Base-by-base conservation (phyloP, 2,888 invertebrate genomes). In the Limulus polyphemus region DNA sequence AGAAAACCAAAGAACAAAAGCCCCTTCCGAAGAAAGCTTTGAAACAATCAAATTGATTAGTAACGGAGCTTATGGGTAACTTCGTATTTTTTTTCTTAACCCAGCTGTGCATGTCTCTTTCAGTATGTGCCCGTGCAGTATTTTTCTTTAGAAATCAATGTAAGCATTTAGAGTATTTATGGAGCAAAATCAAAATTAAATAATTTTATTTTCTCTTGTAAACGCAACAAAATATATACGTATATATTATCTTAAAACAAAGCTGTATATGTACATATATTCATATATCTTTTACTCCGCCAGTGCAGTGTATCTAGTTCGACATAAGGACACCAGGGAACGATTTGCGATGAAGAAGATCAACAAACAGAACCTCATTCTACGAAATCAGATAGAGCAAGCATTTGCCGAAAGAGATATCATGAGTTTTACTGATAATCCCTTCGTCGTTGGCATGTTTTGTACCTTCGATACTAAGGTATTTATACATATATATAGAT, bases 281-380 rank as follows among this genome's bases (percentile, higher is more conserved):
- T 5, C 32, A 32, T 32, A 32, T 32, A 32, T 32, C 32, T 32
- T 32, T 32, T 5, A 32, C 32, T 32, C 32, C 32, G 7, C 13
- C 14, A 67, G 67, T 10, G 70, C 69, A 55, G 99, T 99, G 0
- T 97, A 95, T 76, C 81, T 99, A 64, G 98, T 99, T 52, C 88
- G 98, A 71, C 94, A 98, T 74, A 91, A 91, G 73, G 89, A 90
- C 71, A 90, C 90, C 0, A 82, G 92, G 65, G 90, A 92, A 75
- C 84, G 98, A 73, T 98, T 94, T 76, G 99, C 99, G 0, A 90
- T 99, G 91, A 99, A 99, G 79, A 98, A 98, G 78, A 97, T 99
- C 70, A 95, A 94, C 75, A 99, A 99, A 78, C 93, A 94, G 76
- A 98, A 98, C 79, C 79, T 99, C 65, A 90, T 98, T 82, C 79